These are phyloP conservation scores for Typhlomys cinereus DNA, from an alignment of 2,113 vertebrate genomes.

Conservation along the genomic window DNA sequence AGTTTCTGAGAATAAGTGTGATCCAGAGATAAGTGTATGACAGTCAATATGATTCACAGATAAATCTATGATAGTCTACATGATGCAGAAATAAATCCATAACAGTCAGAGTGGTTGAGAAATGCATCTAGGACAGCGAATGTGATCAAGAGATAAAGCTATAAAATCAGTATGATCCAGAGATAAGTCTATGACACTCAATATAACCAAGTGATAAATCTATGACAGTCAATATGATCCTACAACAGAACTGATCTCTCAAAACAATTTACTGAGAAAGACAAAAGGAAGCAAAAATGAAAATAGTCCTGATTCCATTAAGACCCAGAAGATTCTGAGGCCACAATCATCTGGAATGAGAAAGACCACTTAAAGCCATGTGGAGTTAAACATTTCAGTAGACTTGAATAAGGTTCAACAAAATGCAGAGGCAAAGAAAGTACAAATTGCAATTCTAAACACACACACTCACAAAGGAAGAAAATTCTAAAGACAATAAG, in stretches of 20 bases:
- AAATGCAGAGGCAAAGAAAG: neutral
- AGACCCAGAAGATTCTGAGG: neutral
- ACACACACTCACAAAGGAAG: neutral
- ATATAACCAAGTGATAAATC: neutral
- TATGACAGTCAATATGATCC: neutral
- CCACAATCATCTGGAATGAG: neutral
- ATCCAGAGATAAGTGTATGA: too few relatives aligned
- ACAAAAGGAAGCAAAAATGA: neutral
- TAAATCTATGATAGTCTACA: neutral
- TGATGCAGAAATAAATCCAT: too few relatives aligned
- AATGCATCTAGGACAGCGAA: too few relatives aligned
- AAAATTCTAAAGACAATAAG: neutral
- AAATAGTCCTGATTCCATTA: neutral
- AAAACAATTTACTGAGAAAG: neutral
- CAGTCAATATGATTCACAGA: neutral
- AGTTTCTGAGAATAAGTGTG: neutral
- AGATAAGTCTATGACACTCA: neutral
- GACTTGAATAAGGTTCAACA: constrained; percentile 32
- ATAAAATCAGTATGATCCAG: too few relatives aligned
- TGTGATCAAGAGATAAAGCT: too few relatives aligned
- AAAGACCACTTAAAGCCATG: neutral
- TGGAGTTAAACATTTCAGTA: neutral
- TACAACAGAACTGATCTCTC: constrained; percentile 24
- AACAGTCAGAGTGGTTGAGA: too few relatives aligned
- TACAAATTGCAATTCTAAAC: neutral